Evolutionary conservation across 2,797 vertebrate species (phyloP).

Genomic region (Epinephelus coioides): DNA sequence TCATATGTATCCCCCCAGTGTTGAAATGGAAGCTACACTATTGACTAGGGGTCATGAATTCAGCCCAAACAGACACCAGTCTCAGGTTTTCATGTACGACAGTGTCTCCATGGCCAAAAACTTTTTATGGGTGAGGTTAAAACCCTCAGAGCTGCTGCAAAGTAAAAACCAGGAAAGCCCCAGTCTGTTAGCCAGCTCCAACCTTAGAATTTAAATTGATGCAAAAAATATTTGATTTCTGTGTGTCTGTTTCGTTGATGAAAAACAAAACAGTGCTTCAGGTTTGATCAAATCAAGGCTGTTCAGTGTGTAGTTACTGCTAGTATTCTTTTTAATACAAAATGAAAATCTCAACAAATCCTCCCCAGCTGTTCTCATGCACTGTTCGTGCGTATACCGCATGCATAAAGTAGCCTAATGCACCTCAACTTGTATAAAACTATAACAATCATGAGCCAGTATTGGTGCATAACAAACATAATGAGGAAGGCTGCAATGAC

Average conservation of each 20-base stretch:
- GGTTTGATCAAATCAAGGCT: neutral
- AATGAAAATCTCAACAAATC: too few relatives aligned
- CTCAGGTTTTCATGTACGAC: neutral
- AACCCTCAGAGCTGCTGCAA: neutral
- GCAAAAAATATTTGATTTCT: conserved; percentile 4
- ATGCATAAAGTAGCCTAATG: too few relatives aligned
- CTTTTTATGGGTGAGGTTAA: neutral
- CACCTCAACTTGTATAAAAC: too few relatives aligned
- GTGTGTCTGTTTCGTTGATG: neutral
- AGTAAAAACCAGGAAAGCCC: neutral
- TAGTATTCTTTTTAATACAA: too few relatives aligned
- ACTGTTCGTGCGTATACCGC: too few relatives aligned
- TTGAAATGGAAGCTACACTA: too few relatives aligned
- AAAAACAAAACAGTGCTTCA: conserved; percentile 15
- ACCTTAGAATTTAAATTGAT: neutral
- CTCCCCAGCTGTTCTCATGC: too few relatives aligned
- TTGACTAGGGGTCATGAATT: too few relatives aligned
- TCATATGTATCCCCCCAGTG: too few relatives aligned
- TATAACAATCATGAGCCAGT: too few relatives aligned
- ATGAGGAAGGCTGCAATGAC: too few relatives aligned
- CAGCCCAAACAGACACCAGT: neutral
- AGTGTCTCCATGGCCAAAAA: neutral
- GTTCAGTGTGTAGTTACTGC: neutral
- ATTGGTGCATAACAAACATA: too few relatives aligned
- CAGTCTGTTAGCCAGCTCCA: neutral